Conservation (phyloP, 2,113 vertebrate genomes). For the Misgurnus mizolepis region DNA sequence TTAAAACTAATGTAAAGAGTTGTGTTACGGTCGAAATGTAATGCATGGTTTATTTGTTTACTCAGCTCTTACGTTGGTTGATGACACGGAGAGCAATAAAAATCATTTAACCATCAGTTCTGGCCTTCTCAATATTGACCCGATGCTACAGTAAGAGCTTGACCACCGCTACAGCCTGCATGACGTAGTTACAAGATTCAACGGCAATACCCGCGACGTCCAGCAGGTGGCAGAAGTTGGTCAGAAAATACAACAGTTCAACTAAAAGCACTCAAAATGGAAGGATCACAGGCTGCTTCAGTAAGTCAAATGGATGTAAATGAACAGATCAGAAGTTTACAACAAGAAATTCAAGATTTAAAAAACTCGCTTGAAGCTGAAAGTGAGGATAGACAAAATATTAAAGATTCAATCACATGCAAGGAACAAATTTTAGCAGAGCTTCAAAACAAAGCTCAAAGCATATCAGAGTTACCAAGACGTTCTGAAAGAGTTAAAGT, state of each 20-base stretch:
- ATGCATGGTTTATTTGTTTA: too few species aligned
- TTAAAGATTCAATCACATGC: background rate
- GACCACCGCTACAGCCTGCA: too few species aligned
- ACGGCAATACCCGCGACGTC: background rate
- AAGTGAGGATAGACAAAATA: background rate
- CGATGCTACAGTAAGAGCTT: too few species aligned
- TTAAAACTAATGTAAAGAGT: too few species aligned
- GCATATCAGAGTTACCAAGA: background rate
- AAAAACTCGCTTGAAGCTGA: background rate
- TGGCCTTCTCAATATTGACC: too few species aligned
- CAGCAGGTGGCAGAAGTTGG: background rate
- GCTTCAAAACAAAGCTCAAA: background rate
- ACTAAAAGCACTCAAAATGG: background rate
- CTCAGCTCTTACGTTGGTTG: too few species aligned
- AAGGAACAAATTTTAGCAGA: background rate
- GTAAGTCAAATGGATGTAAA: background rate
- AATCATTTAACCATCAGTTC: too few species aligned
- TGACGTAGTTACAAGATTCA: too few species aligned
- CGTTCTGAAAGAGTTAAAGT: slow-evolving; percentile 1
- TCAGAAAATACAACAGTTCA: background rate
- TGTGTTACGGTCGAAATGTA: too few species aligned
- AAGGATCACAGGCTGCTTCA: background rate
- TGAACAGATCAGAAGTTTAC: background rate
- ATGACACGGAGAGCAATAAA: too few species aligned
- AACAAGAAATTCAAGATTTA: too few species aligned